Percentiles rank a stretch among this genome's conserved stretches.
phyloP scores from a whole-genome alignment of 2,888 invertebrate species.

The Falcaria lacertinaria region DNA sequence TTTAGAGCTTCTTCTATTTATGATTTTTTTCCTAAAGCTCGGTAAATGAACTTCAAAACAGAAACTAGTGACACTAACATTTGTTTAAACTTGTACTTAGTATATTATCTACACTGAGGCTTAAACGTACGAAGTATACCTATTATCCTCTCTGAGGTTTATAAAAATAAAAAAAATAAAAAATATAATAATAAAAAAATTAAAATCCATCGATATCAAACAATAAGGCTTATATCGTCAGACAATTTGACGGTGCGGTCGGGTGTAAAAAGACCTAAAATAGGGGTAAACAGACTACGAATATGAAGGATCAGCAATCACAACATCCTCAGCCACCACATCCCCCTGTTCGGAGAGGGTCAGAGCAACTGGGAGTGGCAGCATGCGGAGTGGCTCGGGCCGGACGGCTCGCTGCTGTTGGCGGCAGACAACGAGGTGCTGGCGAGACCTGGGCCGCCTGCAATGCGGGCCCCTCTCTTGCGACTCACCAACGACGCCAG shows the following conservation, averaged over 20 bases:
- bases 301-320: not conserved
- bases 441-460: slow-evolving; percentile 85
- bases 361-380: slow-evolving; percentile 85
- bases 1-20: too few species aligned
- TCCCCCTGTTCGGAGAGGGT: slow-evolving; percentile 89
- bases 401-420: slow-evolving; percentile 87
- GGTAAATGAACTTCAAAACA: too few species aligned
- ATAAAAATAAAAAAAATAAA: too few species aligned
- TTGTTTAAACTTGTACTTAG: too few species aligned
- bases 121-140: too few species aligned
- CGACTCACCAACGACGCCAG: slow-evolving; percentile 87
- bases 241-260: not conserved
- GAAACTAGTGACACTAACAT: too few species aligned
- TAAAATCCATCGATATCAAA: too few species aligned
- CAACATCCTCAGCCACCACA: slow-evolving; percentile 84
- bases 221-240: too few species aligned
- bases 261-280: not conserved
- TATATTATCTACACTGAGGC: too few species aligned
- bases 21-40: too few species aligned
- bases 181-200: too few species aligned
- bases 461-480: slow-evolving; percentile 81
- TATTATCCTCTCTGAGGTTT: too few species aligned
- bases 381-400: slow-evolving; percentile 90
- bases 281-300: not conserved
- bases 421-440: slow-evolving; percentile 94